Percentiles rank a stretch among this genome's conserved stretches.
Conservation (phyloP, 2,888 invertebrate genomes). For the Tyria jacobaeae region DNA sequence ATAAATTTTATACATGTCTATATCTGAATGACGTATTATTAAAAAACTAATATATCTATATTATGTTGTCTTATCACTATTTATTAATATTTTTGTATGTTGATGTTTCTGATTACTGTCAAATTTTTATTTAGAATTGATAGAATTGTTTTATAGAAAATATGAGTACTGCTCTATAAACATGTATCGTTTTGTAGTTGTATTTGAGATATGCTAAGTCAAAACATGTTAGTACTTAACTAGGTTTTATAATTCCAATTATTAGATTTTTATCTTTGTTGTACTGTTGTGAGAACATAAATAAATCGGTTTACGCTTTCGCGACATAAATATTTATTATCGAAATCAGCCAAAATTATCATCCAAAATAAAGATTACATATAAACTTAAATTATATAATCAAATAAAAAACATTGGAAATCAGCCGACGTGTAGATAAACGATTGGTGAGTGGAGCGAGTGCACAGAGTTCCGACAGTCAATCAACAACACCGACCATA, state of each 20-base stretch:
- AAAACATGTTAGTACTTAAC: constrained; percentile 50
- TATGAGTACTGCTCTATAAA: constrained; percentile 46
- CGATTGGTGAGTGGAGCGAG: constrained; percentile 28
- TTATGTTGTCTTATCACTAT: constrained; percentile 16
- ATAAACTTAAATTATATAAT: constrained; percentile 77
- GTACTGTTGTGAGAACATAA: constrained; percentile 49
- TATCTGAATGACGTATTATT: constrained; percentile 20
- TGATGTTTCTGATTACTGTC: background rate
- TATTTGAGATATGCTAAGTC: constrained; percentile 36
- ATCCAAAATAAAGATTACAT: constrained; percentile 80
- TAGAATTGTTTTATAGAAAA: background rate
- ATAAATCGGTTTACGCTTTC: constrained; percentile 65
- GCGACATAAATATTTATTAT: constrained; percentile 81
- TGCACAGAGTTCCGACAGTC: constrained; percentile 18
- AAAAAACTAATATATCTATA: constrained; percentile 5
- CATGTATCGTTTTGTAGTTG: constrained; percentile 22
- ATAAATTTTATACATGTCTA: constrained; percentile 22
- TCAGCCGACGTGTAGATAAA: constrained; percentile 36
- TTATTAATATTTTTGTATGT: constrained; percentile 15
- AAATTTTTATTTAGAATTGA: constrained; percentile 9
- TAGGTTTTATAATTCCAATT: constrained; percentile 53
- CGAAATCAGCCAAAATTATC: constrained; percentile 83
- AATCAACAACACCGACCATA: background rate
- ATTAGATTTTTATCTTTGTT: constrained; percentile 45
- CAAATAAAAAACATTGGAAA: constrained; percentile 64